These are phyloP conservation scores for Pseudomyrmex sp. DNA, from an alignment of 1,140 invertebrate genomes.

Conservation along the genomic window DNA sequence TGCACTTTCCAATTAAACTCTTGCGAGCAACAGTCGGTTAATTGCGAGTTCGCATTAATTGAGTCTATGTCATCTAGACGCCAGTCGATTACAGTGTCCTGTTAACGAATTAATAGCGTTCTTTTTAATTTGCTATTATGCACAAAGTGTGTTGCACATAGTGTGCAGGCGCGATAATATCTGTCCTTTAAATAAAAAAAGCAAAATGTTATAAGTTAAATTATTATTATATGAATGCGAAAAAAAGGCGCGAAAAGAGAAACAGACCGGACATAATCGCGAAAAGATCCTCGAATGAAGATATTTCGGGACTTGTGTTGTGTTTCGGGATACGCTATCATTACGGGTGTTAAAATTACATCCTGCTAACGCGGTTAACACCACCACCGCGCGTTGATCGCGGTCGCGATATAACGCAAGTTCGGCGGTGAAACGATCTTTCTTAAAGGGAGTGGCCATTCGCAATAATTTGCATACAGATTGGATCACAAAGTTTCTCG, in stretches of 20 bases:
- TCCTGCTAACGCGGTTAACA: constrained; percentile 12
- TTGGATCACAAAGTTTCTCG: constrained; percentile 25
- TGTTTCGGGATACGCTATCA: constrained; percentile 57
- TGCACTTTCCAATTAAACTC: constrained; percentile 71
- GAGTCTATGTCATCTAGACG: not conserved
- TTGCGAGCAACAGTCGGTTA: constrained; percentile 21
- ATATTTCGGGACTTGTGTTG: constrained; percentile 61
- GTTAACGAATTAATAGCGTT: not conserved
- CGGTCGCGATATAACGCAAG: not conserved
- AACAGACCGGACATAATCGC: not conserved
- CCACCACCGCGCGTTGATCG: constrained; percentile 2
- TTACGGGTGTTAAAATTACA: constrained; percentile 72
- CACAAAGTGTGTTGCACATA: not conserved
- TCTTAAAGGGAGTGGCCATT: constrained; percentile 22
- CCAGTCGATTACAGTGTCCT: not conserved
- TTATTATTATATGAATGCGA: not conserved
- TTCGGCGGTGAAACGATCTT: constrained; percentile 34
- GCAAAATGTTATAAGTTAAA: not conserved
- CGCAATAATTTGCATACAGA: constrained; percentile 47
- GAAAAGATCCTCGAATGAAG: constrained; percentile 33
- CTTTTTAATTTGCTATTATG: not conserved
- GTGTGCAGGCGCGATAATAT: not conserved
- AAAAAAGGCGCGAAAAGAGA: not conserved
- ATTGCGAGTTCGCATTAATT: constrained; percentile 18
- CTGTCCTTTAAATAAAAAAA: too few species aligned